A percentile compares a stretch with the other conserved stretches of the same genome.
These are phyloP conservation scores for Baryphthengus martii DNA, from an alignment of 2,113 vertebrate species.

Conservation along the genomic window DNA sequence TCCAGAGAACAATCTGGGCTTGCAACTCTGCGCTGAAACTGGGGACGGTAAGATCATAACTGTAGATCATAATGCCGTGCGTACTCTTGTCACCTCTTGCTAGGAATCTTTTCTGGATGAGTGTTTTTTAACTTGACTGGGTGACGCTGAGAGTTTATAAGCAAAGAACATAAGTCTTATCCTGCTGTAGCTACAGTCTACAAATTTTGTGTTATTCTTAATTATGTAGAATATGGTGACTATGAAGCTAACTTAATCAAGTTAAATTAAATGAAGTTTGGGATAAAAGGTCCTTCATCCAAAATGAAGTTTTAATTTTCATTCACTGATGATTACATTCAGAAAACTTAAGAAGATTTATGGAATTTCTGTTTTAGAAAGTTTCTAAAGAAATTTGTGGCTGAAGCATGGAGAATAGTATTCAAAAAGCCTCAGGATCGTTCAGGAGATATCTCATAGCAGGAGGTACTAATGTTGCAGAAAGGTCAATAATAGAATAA, in stretches of 20 bases:
- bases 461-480: not conserved
- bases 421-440: not conserved
- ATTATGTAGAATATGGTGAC: not conserved
- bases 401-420: not conserved
- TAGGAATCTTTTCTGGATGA: not conserved
- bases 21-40: conserved; percentile 93
- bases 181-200: not conserved
- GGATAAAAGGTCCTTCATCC: not conserved
- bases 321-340: not conserved
- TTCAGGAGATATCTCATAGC: not conserved
- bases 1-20: conserved; percentile 94
- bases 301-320: not conserved
- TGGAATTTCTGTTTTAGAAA: not conserved
- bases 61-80: fast-evolving
- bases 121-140: not conserved
- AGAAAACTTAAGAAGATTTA: not conserved
- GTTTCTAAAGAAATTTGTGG: not conserved
- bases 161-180: not conserved
- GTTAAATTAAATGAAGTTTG: not conserved
- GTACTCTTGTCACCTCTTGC: not conserved
- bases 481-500: not conserved
- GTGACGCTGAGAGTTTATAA: not conserved
- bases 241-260: not conserved
- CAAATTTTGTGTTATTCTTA: not conserved
- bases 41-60: conserved; percentile 82